A percentile compares a stretch with the other conserved stretches of the same genome.
Conservation (phyloP, 2,888 invertebrate species). For the Aplocera efformata region DNA sequence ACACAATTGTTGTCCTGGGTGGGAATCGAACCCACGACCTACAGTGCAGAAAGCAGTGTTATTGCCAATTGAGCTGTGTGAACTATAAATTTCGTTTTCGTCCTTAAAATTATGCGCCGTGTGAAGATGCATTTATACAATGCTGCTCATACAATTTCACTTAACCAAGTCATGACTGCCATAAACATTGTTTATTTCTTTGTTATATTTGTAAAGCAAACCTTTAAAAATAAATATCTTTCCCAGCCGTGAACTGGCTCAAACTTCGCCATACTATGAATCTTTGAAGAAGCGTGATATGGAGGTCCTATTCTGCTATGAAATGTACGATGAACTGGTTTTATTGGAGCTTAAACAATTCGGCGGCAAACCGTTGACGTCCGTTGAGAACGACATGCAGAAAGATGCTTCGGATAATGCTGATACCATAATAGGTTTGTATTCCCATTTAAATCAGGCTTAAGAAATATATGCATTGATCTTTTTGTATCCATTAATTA, state of each 20-base stretch:
- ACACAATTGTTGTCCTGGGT: too few species aligned
- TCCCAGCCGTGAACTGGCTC: conserved; percentile 92
- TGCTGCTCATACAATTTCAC: background rate
- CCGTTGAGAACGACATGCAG: conserved; percentile 96
- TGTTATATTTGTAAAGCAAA: too few species aligned
- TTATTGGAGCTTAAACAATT: conserved; percentile 93
- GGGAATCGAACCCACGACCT: too few species aligned
- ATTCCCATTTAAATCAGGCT: background rate
- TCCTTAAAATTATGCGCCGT: too few species aligned
- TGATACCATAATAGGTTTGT: conserved; percentile 82
- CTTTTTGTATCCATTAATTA: too few species aligned
- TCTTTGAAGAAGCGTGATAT: conserved; percentile 91
- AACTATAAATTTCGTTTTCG: too few species aligned
- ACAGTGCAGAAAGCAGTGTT: too few species aligned
- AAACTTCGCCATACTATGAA: conserved; percentile 97
- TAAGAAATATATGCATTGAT: too few species aligned
- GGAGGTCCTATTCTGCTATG: conserved; percentile 97
- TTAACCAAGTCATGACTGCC: background rate
- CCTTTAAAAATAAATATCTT: background rate
- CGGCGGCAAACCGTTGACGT: conserved; percentile 86
- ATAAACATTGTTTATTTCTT: background rate
- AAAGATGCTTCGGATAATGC: conserved; percentile 81
- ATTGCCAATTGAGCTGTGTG: too few species aligned
- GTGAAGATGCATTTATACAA: background rate
- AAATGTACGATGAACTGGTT: conserved; percentile 98